Percentiles rank a stretch among this genome's conserved stretches.
phyloP scores from a whole-genome alignment of 64 coral and sea anemone genomes.

The Acropora tenuis region DNA sequence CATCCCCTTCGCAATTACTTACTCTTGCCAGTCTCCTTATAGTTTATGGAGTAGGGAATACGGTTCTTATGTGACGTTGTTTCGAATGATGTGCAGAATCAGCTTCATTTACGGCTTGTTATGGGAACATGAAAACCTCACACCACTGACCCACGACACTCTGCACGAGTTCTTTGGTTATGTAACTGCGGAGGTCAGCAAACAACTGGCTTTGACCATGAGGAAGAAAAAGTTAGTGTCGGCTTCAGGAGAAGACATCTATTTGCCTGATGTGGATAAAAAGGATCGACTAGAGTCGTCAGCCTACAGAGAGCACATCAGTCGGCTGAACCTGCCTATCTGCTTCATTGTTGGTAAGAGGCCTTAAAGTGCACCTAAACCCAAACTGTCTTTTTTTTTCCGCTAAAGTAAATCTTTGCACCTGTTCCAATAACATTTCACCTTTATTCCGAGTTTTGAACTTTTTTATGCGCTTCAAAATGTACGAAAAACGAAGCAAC shows the following conservation, averaged over 20 bases:
- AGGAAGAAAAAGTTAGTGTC: constrained; percentile 45
- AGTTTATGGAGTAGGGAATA: background rate
- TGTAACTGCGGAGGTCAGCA: constrained; percentile 13
- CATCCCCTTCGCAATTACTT: background rate
- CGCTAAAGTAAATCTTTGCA: too few species aligned
- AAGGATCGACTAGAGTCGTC: background rate
- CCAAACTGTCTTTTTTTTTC: too few species aligned
- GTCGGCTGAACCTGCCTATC: constrained; percentile 47
- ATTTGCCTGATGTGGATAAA: constrained; percentile 51
- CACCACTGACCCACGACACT: constrained; percentile 40
- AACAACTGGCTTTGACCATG: constrained; percentile 44
- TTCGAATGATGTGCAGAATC: constrained; percentile 5
- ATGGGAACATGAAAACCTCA: constrained; percentile 69
- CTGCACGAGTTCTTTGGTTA: constrained; percentile 74
- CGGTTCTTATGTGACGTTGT: background rate
- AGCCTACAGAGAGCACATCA: constrained; percentile 50
- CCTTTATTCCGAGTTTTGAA: too few species aligned
- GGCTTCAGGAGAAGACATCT: constrained; percentile 58
- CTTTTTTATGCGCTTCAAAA: too few species aligned
- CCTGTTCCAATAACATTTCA: too few species aligned
- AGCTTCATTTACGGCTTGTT: constrained; percentile 57
- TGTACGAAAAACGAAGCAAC: too few species aligned
- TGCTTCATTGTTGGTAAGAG: constrained; percentile 62
- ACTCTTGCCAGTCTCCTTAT: background rate
- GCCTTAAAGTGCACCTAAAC: too few species aligned